A percentile compares a stretch with the other conserved stretches of the same genome.
Evolutionary conservation across 2,888 invertebrate genomes (phyloP).

Genomic region (Napeogenes inachia): DNA sequence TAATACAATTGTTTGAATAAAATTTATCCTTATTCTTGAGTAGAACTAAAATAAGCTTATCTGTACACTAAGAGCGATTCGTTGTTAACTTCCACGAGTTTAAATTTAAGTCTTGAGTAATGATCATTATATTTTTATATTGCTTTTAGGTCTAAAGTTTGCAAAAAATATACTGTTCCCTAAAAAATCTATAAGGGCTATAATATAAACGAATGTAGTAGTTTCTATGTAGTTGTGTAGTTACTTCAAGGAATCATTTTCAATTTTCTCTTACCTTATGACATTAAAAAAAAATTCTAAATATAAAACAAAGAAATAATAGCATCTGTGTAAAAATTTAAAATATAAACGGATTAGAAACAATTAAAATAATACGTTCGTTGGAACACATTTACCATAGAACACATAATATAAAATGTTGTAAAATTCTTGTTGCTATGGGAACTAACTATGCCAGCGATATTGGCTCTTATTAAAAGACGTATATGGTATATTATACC

Average conservation of each 20-base stretch:
- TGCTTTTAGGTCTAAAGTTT: background rate
- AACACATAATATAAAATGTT: conserved; percentile 6
- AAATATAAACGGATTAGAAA: background rate
- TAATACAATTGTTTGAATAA: conserved; percentile 5
- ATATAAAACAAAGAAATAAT: no score
- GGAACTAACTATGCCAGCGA: conserved; percentile 7
- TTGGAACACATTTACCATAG: conserved; percentile 13
- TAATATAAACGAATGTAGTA: no score
- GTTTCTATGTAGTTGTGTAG: no score
- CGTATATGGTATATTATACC: background rate
- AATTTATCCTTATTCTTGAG: conserved; percentile 13
- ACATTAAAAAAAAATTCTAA: no score
- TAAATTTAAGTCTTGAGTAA: conserved; percentile 15
- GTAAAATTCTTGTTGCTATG: conserved; percentile 20
- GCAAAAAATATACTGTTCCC: no score
- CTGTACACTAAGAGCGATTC: conserved; percentile 31
- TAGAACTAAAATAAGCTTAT: background rate
- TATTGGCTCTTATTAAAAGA: conserved; percentile 4
- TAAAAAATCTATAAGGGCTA: no score
- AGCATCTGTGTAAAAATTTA: background rate
- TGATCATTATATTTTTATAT: conserved; percentile 8
- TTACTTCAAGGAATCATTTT: no score
- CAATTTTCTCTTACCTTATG: no score
- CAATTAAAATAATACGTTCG: conserved; percentile 10
- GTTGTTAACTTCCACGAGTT: conserved; percentile 26